Percentiles rank a stretch among this genome's conserved stretches.
These are phyloP conservation scores for Cremastinae sp. DNA, from an alignment of 2,888 invertebrate species.

Conservation along the genomic window DNA sequence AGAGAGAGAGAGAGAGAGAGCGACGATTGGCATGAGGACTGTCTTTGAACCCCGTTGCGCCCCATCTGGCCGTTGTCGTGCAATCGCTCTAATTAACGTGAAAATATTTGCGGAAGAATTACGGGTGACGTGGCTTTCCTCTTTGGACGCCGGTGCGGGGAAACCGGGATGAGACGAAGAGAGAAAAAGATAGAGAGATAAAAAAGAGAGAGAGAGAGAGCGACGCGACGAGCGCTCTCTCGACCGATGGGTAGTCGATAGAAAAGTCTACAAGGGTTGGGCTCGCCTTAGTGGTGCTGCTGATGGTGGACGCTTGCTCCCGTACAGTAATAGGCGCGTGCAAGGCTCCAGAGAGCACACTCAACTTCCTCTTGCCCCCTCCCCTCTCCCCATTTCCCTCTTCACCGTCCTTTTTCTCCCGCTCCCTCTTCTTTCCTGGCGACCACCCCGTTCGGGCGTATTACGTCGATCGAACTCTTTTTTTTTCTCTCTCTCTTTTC, in stretches of 20 bases:
- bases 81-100: slow-evolving; percentile 74
- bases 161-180: not conserved
- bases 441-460: slow-evolving; percentile 27
- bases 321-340: slow-evolving; percentile 48
- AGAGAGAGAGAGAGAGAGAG: slow-evolving; percentile 15
- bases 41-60: slow-evolving; percentile 6
- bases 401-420: slow-evolving; percentile 20
- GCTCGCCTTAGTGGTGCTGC: slow-evolving; percentile 72
- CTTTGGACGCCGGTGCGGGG: slow-evolving; percentile 43
- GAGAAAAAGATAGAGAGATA: slow-evolving; percentile 1
- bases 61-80: slow-evolving; percentile 50
- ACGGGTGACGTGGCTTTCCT: slow-evolving; percentile 64
- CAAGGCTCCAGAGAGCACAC: slow-evolving; percentile 28
- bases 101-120: slow-evolving; percentile 78
- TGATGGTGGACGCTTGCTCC: slow-evolving; percentile 50
- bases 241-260: slow-evolving; percentile 79
- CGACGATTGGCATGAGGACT: too few species aligned
- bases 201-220: slow-evolving; percentile 43
- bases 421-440: slow-evolving; percentile 10
- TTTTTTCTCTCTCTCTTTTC: not conserved
- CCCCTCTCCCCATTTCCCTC: slow-evolving; percentile 6
- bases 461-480: slow-evolving; percentile 37
- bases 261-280: slow-evolving; percentile 80
- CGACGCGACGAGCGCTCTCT: slow-evolving; percentile 49
- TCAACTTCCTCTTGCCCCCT: slow-evolving; percentile 12